Conservation (phyloP, 2,888 invertebrate species). For the Athalia rosae region DNA sequence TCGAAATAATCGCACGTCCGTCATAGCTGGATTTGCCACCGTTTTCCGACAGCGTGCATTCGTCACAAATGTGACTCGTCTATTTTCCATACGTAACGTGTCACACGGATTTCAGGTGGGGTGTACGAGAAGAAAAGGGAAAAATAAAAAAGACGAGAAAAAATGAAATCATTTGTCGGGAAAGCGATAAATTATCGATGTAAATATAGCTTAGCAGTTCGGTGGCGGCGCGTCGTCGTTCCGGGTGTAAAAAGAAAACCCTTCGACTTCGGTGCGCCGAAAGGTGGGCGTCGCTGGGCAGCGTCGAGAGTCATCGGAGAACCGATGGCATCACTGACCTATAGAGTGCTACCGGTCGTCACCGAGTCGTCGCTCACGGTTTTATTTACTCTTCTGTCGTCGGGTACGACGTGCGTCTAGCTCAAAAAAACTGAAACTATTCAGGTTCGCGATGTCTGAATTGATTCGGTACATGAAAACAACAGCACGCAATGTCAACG, state of each 20-base stretch:
- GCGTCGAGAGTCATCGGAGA: slow-evolving; percentile 14
- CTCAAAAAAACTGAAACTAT: background rate
- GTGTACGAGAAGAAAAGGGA: background rate
- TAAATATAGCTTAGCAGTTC: slow-evolving; percentile 42
- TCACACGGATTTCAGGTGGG: background rate
- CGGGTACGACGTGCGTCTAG: background rate
- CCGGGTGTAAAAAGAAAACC: slow-evolving; percentile 20
- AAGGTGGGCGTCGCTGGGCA: slow-evolving; percentile 25
- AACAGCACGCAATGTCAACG: too few relatives aligned
- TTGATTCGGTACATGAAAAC: too few relatives aligned
- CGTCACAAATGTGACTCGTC: background rate
- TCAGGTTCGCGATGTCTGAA: background rate
- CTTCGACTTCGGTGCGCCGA: slow-evolving; percentile 8
- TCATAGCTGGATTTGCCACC: too few relatives aligned
- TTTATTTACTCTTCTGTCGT: background rate
- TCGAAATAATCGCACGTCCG: too few relatives aligned
- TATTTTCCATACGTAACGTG: background rate
- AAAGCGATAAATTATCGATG: slow-evolving; percentile 39
- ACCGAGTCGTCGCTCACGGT: slow-evolving; percentile 3
- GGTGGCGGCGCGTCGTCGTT: background rate
- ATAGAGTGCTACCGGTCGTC: slow-evolving; percentile 37
- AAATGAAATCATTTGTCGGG: background rate
- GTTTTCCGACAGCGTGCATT: too few relatives aligned
- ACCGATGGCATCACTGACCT: slow-evolving; percentile 46
- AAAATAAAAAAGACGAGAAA: background rate